These are phyloP conservation scores for Drosophila multiciliata DNA, from an alignment of 2,888 invertebrate genomes.

Conservation along the genomic window DNA sequence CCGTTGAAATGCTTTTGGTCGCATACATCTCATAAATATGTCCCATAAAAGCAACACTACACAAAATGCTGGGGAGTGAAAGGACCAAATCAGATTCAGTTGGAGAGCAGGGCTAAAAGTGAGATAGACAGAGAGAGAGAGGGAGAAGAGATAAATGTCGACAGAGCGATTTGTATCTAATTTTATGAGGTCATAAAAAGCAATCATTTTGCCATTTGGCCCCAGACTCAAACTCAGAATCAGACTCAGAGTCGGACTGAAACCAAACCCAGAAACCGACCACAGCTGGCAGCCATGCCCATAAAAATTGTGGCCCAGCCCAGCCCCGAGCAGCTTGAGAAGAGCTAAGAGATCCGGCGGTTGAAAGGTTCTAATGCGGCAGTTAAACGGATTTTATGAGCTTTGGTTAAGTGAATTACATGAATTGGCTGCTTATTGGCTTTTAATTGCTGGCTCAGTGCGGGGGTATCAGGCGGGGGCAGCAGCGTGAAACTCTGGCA, in stretches of 20 bases:
- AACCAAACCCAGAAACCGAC: conserved; percentile 41
- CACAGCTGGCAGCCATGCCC: conserved; percentile 71
- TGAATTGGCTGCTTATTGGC: conserved; percentile 74
- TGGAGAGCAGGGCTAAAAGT: conserved; percentile 12
- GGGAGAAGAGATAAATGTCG: conserved; percentile 76
- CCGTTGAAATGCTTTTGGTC: conserved; percentile 35
- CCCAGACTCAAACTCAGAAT: conserved; percentile 44
- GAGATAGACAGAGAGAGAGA: conserved; percentile 8
- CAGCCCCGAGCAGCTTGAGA: conserved; percentile 14
- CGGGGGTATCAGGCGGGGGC: conserved; percentile 22
- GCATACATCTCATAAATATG: conserved; percentile 56
- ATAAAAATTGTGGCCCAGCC: conserved; percentile 56
- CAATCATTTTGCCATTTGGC: conserved; percentile 83
- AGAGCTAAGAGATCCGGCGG: conserved; percentile 27
- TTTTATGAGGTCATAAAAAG: conserved; percentile 84
- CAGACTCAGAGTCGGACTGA: conserved; percentile 9
- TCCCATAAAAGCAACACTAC: conserved; percentile 52
- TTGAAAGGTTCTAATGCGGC: conserved; percentile 70
- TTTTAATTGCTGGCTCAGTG: conserved; percentile 68
- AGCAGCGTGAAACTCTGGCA: conserved; percentile 41
- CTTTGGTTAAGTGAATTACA: conserved; percentile 72
- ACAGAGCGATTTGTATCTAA: conserved; percentile 83
- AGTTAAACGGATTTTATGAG: conserved; percentile 72
- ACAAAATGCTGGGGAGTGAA: conserved; percentile 24
- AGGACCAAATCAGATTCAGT: conserved; percentile 39